phyloP scores from a whole-genome alignment of 2,113 vertebrate genomes.

The Podiceps cristatus region DNA sequence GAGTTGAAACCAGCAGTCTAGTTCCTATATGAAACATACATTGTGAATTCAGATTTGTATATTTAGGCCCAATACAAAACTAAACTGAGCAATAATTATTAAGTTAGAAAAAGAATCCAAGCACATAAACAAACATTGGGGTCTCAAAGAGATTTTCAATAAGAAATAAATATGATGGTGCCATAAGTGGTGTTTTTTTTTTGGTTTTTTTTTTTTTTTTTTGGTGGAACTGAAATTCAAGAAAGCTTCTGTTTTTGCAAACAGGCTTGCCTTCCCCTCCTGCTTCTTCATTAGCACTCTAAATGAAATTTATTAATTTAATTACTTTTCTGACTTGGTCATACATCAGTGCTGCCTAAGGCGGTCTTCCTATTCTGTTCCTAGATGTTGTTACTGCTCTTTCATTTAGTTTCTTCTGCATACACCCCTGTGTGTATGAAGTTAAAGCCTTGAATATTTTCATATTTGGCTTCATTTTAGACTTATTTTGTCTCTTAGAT shows the following conservation, averaged over 20 bases:
- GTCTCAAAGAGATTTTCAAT: not conserved
- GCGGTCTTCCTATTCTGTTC: not conserved
- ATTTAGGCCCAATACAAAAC: not conserved
- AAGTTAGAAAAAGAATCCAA: not conserved
- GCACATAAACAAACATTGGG: not conserved
- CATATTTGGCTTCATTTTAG: not conserved
- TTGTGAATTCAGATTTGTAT: not conserved
- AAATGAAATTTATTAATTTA: not conserved
- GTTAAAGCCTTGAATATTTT: not conserved
- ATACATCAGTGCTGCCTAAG: not conserved
- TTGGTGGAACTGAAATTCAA: not conserved
- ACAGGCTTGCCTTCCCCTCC: not conserved
- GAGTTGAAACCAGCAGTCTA: not conserved
- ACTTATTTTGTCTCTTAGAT: not conserved
- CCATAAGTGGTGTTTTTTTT: too few relatives aligned
- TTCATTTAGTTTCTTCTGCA: not conserved
- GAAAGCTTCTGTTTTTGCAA: not conserved
- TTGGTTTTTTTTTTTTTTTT: too few relatives aligned
- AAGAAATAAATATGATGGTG: not conserved
- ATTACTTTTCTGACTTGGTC: not conserved
- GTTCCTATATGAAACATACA: not conserved
- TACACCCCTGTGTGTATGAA: not conserved
- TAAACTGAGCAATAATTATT: not conserved
- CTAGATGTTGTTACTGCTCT: not conserved
- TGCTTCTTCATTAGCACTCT: not conserved